Evolutionary conservation across 2,888 invertebrate genomes (phyloP).

Genomic region (Himalopsyche anomala): DNA sequence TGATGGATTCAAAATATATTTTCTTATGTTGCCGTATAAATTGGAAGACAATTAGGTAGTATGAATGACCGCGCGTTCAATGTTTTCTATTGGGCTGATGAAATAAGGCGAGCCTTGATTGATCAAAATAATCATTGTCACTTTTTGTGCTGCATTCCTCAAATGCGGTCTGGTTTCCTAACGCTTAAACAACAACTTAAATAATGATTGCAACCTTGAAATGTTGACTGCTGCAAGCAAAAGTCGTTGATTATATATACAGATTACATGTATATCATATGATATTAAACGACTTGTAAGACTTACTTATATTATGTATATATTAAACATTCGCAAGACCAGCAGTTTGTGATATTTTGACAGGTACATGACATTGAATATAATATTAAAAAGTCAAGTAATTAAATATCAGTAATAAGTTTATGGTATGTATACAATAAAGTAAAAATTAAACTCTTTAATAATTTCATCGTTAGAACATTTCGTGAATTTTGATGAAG

Average conservation of each 20-base stretch:
- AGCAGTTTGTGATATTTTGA: neutral
- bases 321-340: neutral
- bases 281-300: neutral
- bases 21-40: neutral
- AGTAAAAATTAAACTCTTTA: too few relatives aligned
- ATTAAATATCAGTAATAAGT: neutral
- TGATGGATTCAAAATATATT: too few relatives aligned
- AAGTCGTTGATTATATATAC: slow-evolving; percentile 22
- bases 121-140: slow-evolving; percentile 34
- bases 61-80: slow-evolving; percentile 26
- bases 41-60: neutral
- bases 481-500: too few relatives aligned
- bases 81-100: neutral
- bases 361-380: slow-evolving; percentile 8
- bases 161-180: slow-evolving; percentile 26
- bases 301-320: neutral
- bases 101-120: slow-evolving; percentile 10
- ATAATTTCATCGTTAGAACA: too few relatives aligned
- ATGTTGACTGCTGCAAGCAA: slow-evolving; percentile 1
- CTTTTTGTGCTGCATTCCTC: slow-evolving; percentile 31
- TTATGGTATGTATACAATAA: too few relatives aligned
- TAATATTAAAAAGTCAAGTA: neutral
- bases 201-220: slow-evolving; percentile 13
- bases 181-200: slow-evolving; percentile 7
- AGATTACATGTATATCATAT: neutral